Conservation (phyloP, 2,888 invertebrate species). For the Chaitophorus viminalis region DNA sequence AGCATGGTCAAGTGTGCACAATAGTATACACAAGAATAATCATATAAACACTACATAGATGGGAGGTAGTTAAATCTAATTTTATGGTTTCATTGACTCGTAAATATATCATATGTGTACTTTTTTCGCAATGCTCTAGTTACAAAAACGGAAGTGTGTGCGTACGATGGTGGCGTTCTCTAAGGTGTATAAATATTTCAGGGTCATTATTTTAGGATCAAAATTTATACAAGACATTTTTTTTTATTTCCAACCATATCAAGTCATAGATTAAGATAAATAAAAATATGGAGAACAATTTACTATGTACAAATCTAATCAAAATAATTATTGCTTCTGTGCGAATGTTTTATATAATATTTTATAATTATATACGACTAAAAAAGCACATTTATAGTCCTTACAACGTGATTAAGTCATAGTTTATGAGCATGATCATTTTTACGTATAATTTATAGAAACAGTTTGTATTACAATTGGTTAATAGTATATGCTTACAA, state of each 20-base stretch:
- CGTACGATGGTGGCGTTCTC: neutral
- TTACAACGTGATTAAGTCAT: too few species aligned
- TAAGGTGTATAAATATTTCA: slow-evolving; percentile 31
- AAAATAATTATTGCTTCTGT: too few species aligned
- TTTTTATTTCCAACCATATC: neutral
- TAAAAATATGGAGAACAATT: neutral
- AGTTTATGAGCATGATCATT: too few species aligned
- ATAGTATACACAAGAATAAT: neutral
- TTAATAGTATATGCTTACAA: too few species aligned
- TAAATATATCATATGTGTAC: slow-evolving; percentile 35
- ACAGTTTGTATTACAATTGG: too few species aligned
- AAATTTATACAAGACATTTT: neutral
- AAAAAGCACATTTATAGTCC: too few species aligned
- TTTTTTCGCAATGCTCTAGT: neutral
- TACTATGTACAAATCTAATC: too few species aligned
- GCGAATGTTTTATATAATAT: too few species aligned
- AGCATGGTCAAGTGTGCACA: neutral
- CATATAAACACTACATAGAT: slow-evolving; percentile 28
- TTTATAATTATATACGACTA: too few species aligned
- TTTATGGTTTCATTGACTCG: slow-evolving; percentile 52
- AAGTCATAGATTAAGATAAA: neutral
- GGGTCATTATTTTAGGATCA: slow-evolving; percentile 8
- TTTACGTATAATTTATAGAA: too few species aligned
- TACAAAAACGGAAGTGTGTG: slow-evolving; percentile 34
- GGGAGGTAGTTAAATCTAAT: slow-evolving; percentile 29